Conservation (phyloP, 1,140 invertebrate genomes). For the Dendrolimus punctatus region DNA sequence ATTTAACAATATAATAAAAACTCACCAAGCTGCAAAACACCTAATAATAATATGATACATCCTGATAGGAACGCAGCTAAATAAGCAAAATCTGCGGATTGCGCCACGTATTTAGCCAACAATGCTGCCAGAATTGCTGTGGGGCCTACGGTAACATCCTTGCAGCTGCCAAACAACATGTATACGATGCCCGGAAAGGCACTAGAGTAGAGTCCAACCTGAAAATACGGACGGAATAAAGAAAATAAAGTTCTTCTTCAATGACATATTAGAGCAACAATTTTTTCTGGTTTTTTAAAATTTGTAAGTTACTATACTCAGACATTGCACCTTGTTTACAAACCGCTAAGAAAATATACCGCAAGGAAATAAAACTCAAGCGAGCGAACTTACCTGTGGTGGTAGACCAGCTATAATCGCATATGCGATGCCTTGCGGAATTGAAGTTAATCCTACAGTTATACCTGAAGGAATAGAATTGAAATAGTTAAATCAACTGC, state of each 20-base stretch:
- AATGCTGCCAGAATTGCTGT: slow-evolving; percentile 87
- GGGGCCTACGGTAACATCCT: slow-evolving; percentile 88
- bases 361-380: too few species aligned
- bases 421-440: slow-evolving; percentile 90
- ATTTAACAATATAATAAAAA: not conserved
- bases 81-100: slow-evolving; percentile 82
- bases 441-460: slow-evolving; percentile 88
- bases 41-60: slow-evolving; percentile 83
- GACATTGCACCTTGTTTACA: too few species aligned
- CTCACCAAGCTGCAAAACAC: slow-evolving; percentile 87
- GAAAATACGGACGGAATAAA: slow-evolving; percentile 10
- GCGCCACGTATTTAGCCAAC: slow-evolving; percentile 79
- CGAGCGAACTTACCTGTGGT: slow-evolving; percentile 46
- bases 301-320: too few species aligned
- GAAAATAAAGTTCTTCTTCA: too few species aligned
- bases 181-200: slow-evolving; percentile 92
- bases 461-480: slow-evolving; percentile 72
- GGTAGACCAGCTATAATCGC: slow-evolving; percentile 81
- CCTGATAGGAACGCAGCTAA: slow-evolving; percentile 87
- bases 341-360: too few species aligned
- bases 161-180: slow-evolving; percentile 87
- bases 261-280: too few species aligned
- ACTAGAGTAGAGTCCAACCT: slow-evolving; percentile 89
- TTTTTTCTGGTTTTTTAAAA: too few species aligned
- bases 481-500: not conserved